Percentiles rank a stretch among this genome's conserved stretches.
These are phyloP conservation scores for Lasioglossum zephyrum DNA, from an alignment of 2,888 invertebrate species.

Conservation along the genomic window DNA sequence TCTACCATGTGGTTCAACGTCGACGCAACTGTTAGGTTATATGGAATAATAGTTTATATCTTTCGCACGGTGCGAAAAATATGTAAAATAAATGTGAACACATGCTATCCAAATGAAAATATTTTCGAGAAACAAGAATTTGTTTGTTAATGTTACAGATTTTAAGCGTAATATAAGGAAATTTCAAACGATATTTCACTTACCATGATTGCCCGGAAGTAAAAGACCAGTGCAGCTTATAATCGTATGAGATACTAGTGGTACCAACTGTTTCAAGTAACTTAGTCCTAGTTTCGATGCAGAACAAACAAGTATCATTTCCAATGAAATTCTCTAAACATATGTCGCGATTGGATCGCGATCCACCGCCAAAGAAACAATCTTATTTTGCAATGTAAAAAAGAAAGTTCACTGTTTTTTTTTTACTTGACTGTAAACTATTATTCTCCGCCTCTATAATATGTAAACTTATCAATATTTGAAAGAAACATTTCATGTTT, in stretches of 20 bases:
- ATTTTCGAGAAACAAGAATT: conserved; percentile 7
- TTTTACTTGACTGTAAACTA: not conserved
- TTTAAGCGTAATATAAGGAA: conserved; percentile 49
- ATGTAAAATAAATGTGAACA: conserved; percentile 12
- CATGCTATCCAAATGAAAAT: not conserved
- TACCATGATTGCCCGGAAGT: conserved; percentile 79
- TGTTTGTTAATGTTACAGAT: conserved; percentile 36
- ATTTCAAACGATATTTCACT: conserved; percentile 63
- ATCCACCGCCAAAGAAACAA: not conserved
- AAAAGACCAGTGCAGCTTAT: conserved; percentile 69
- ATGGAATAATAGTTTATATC: conserved; percentile 24
- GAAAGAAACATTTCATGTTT: too few relatives aligned
- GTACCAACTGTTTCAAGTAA: conserved; percentile 33
- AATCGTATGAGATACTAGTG: conserved; percentile 40
- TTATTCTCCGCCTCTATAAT: not conserved
- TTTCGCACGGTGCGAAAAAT: not conserved
- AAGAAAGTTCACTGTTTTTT: not conserved
- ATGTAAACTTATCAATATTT: not conserved
- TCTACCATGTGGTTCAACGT: conserved; percentile 68
- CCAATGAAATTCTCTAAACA: not conserved
- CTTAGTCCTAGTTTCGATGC: conserved; percentile 8
- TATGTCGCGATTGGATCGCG: too few relatives aligned
- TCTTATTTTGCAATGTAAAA: not conserved
- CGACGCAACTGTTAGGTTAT: conserved; percentile 59
- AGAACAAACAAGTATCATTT: not conserved